Base-by-base conservation (phyloP, 2,797 vertebrate genomes). In the Brachyrhaphis roseni region DNA sequence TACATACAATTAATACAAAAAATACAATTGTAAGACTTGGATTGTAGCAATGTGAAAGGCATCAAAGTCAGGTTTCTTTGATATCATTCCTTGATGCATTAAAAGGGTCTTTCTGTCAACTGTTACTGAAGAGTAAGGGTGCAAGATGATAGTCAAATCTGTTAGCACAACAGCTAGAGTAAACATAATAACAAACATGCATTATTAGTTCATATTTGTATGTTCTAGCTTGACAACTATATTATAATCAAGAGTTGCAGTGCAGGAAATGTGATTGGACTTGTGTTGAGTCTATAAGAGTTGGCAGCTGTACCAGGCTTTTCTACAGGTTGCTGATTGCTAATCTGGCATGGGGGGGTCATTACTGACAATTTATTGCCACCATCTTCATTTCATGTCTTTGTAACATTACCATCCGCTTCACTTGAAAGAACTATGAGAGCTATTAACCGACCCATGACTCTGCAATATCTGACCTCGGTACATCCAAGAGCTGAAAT, bases 341-440 rank as follows among this genome's bases (percentile, higher is more conserved):
- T 85, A 74, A 88, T 78, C 82, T 72, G 59, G 78, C 76, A 78
- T 72, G 66, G 59, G n/a, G 49, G 49, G 86, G 76, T 82, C 87
- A 89, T 84, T 83, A 86, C 70, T 1, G 74, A 82, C 81, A 85
- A 87, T 91, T 86, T 84, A 86, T 86, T 83, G 68, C 82, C 71
- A 76, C 76, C 72, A 72, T 84, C 82, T 79, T 84, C 84, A 80
- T 86, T 88, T 89, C 80, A 82, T 77, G 62, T 85, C 89, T 83
- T 77, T 78, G 84, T 86, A 82, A 87, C 53, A 76, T 81, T 79
- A 86, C 89, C 84, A 83, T 81, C 81, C 68, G 79, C 68, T 84
- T 76, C 76, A 79, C 79, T 78, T 74, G 66, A 84, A 78, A 84
- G 75, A 73, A 80, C 78, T 87, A 75, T 45, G 36, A 83, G 80